A percentile compares a stretch with the other conserved stretches of the same genome.
These are phyloP conservation scores for Therioaphis trifolii DNA, from an alignment of 2,888 invertebrate genomes.

Conservation along the genomic window DNA sequence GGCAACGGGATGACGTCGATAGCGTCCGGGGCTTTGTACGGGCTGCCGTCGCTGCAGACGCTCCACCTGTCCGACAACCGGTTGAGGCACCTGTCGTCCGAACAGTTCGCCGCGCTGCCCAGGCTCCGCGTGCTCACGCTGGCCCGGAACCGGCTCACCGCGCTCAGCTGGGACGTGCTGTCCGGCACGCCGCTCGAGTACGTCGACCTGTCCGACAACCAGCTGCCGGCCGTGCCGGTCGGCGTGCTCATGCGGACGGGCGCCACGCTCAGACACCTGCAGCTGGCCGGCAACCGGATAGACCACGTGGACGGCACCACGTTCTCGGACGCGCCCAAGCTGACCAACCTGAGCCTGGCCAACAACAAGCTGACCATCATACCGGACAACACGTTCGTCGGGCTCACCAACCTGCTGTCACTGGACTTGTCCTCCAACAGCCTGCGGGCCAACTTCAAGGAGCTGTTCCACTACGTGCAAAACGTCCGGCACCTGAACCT, in stretches of 20 bases:
- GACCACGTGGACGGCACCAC: constrained; percentile 90
- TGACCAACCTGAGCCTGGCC: constrained; percentile 81
- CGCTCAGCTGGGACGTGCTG: constrained; percentile 82
- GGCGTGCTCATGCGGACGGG: constrained; percentile 83
- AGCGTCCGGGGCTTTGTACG: constrained; percentile 81
- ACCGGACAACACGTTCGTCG: constrained; percentile 89
- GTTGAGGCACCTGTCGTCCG: constrained; percentile 81
- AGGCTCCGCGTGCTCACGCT: constrained; percentile 80
- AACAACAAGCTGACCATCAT: constrained; percentile 85
- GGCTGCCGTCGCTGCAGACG: constrained; percentile 79
- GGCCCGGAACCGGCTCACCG: constrained; percentile 78
- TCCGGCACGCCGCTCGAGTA: constrained; percentile 83
- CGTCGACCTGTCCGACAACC: constrained; percentile 82
- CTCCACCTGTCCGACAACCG: constrained; percentile 83
- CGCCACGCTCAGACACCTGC: constrained; percentile 81
- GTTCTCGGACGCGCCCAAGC: constrained; percentile 84
- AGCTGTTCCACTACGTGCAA: constrained; percentile 87
- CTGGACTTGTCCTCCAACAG: constrained; percentile 85
- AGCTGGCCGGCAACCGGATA: constrained; percentile 82
- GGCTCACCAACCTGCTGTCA: constrained; percentile 80
- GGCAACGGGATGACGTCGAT: constrained; percentile 80
- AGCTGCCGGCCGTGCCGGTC: constrained; percentile 83
- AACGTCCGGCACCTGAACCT: constrained; percentile 82
- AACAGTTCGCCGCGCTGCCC: constrained; percentile 82
- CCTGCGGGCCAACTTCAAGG: constrained; percentile 86